Conservation (phyloP, 2,113 vertebrate genomes). For the Xyrauchen texanus region DNA sequence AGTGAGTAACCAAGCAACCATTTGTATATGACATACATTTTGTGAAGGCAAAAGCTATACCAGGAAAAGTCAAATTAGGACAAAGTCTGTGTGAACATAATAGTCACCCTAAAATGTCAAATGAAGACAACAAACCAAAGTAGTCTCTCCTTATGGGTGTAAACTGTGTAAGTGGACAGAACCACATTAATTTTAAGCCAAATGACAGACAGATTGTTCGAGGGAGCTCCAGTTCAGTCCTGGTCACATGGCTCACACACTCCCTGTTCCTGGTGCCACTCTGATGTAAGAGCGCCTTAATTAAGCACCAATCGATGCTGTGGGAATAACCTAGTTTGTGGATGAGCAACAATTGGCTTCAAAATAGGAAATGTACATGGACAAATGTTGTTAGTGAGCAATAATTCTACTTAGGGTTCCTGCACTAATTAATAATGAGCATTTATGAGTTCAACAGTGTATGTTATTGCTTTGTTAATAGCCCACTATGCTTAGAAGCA, state of each 20-base stretch:
- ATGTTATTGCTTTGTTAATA: too few relatives aligned
- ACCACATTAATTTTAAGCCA: not conserved
- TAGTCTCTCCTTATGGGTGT: too few relatives aligned
- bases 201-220: constrained; percentile 18
- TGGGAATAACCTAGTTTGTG: constrained; percentile 9
- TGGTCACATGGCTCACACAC: constrained; percentile 44
- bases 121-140: too few relatives aligned
- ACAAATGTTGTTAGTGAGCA: not conserved
- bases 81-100: too few relatives aligned
- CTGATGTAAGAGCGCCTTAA: constrained; percentile 52
- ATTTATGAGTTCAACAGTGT: not conserved
- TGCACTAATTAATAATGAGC: not conserved
- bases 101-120: too few relatives aligned
- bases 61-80: too few relatives aligned
- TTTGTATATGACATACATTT: too few relatives aligned
- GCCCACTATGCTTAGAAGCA: too few relatives aligned
- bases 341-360: constrained; percentile 5
- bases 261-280: constrained; percentile 31
- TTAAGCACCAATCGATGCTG: constrained; percentile 44
- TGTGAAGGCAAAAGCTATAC: too few relatives aligned
- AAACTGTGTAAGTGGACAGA: not conserved
- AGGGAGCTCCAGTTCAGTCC: constrained; percentile 36
- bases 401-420: constrained; percentile 5
- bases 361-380: constrained; percentile 6
- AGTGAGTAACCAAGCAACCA: too few relatives aligned